Base-by-base conservation (phyloP, 2,888 invertebrate genomes). In the Diloba caeruleocephala region DNA sequence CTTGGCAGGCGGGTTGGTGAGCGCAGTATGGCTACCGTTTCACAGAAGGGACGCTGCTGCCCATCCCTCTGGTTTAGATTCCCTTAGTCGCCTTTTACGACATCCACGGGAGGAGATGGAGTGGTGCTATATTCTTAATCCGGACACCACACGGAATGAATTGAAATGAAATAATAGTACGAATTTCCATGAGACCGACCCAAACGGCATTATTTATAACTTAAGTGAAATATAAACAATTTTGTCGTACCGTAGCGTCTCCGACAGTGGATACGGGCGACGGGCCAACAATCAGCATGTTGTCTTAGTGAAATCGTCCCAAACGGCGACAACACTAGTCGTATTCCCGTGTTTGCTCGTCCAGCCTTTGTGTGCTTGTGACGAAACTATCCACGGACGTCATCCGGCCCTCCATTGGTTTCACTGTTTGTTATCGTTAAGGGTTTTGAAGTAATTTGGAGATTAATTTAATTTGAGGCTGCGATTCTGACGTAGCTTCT, bases 261-360 rank as follows among this genome's bases (percentile, higher is more conserved):
- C 2, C 3, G 1, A 14, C 3, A 31, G 4, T 15, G 31, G 15
- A 31, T 0, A 15, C 31, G 14, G 31, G 1, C 31, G n/a, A 9
- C 15, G 3, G 5, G 10, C 57, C 51, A 57, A 73, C 70, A 71
- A 69, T 71, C 71, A 65, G 64, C 53, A 61, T 83, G 82, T 85
- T 84, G 83, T 85, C 83, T 79, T 80, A 85, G 80, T 81, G 78
- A 85, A 86, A 85, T 86, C 80, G 81, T 76, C 75, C 75, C 68
- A 74, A 75, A 78, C 76, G 72, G 51, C 53, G 76, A 81, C 82
- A 81, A 63, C 74, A 74, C 71, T 80, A 64, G 39, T 38, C 44
- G 59, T 51, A 41, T 58, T 42, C 60, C 44, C 51, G 53, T 73
- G 68, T 68, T 72, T 69, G 49, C 37, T 6, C 38, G 21, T 36